A percentile compares a stretch with the other conserved stretches of the same genome.
phyloP scores from a whole-genome alignment of 2,797 vertebrate species.

The Aviceda leuphotes region DNA sequence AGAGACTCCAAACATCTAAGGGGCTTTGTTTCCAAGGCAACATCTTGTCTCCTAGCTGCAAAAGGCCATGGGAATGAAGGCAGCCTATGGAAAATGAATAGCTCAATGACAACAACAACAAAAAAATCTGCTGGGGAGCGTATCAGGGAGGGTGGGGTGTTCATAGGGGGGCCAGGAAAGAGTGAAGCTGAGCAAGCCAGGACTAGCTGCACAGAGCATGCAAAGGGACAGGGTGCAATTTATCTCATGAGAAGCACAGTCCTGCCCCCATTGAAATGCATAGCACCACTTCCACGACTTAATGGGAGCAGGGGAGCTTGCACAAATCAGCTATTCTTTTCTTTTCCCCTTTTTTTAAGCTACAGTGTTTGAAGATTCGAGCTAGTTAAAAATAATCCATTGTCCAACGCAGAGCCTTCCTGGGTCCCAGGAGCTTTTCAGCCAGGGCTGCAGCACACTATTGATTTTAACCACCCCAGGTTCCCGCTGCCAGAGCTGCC shows the following conservation, averaged over 20 bases:
- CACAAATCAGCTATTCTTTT: conserved; percentile 43
- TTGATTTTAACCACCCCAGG: neutral
- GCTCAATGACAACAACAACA: conserved; percentile 34
- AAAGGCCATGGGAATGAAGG: conserved; percentile 66
- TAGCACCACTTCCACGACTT: neutral
- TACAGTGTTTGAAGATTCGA: neutral
- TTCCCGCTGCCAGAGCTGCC: neutral
- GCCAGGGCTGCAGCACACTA: neutral
- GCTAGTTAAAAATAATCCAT: conserved; percentile 55
- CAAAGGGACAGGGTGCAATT: conserved; percentile 1
- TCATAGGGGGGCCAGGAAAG: neutral
- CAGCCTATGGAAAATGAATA: conserved; percentile 68
- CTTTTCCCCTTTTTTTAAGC: neutral
- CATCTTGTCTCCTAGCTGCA: conserved; percentile 76
- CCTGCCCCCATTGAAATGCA: conserved; percentile 50
- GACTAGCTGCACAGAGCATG: neutral
- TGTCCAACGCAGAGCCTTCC: neutral
- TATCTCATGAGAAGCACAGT: conserved; percentile 25
- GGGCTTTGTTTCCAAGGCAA: conserved; percentile 77
- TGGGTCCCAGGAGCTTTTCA: neutral
- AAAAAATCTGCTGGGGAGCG: conserved; percentile 2
- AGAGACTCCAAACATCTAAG: conserved; percentile 69
- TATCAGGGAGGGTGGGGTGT: neutral
- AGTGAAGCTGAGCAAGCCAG: neutral
- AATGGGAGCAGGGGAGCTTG: conserved; percentile 23